Base-by-base conservation (phyloP, 2,888 invertebrate genomes). In the Cecidostiba fungosa region DNA sequence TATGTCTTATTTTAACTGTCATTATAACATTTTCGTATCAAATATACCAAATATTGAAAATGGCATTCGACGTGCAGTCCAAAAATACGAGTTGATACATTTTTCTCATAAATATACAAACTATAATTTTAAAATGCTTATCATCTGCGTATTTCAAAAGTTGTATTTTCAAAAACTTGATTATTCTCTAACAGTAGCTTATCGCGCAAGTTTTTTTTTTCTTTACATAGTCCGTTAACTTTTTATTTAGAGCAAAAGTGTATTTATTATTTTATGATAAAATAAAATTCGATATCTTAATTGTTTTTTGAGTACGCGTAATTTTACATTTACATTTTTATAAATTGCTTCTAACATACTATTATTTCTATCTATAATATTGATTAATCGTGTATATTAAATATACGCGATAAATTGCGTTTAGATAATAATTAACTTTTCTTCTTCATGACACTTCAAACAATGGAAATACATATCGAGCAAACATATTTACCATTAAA, bases 31-130 rank as follows among this genome's bases (percentile, higher is more conserved):
- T 73, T 78, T 76, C 77, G 76, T 86, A 86, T 86, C 86, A 86
- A 86, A 86, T 86, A 86, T 86, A 86, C 69, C 77, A 76, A 62
- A 81, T 78, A 77, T 84, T 81, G 23, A 81, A 86, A 86, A 70
- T 82, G 82, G 76, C 86, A 82, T 76, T 82, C 74, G 39, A 47
- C 29, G 36, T 39, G 32, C 2, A 70, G 70, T 39, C 19, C n/a
- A 43, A 72, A 39, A 39, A 39, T 23, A 72, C 23, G n/a, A 23
- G n/a, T 39, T 12, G 10, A 39, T 72, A 39, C 1, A 39, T 72
- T 43, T 70, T n/a, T 62, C 62, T 62, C 26, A 23, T n/a, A 6
- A 36, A 19, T 23, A 69, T 14, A 32, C 16, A 32, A 26, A 50
- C 19, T 50, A 14, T 50, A 19, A 19, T 50, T 59, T 54, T 10